These are phyloP conservation scores for Cataglyphis albicans DNA, from an alignment of 2,888 invertebrate genomes.

Conservation along the genomic window DNA sequence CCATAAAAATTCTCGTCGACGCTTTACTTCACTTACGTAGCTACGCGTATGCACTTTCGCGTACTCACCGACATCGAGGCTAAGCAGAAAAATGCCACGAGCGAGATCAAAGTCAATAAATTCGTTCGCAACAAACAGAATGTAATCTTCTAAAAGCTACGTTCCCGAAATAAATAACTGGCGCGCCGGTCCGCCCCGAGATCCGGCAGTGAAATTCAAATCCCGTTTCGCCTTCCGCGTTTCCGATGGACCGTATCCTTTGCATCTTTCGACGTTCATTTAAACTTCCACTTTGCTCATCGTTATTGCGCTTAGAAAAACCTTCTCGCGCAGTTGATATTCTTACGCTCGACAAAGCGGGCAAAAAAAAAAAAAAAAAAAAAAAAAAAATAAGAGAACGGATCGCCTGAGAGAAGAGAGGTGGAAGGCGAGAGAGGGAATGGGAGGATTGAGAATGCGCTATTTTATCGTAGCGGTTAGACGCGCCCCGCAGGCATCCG, in stretches of 20 bases:
- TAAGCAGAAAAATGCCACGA: slow-evolving; percentile 49
- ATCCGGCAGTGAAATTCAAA: neutral
- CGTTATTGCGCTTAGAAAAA: slow-evolving; percentile 59
- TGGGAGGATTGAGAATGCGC: slow-evolving; percentile 53
- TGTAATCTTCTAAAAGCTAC: slow-evolving; percentile 55
- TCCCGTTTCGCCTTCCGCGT: neutral
- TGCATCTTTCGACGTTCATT: slow-evolving; percentile 55
- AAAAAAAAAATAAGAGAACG: slow-evolving; percentile 17
- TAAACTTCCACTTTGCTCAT: slow-evolving; percentile 64
- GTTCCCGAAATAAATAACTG: slow-evolving; percentile 47
- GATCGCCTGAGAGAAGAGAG: neutral
- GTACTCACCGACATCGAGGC: slow-evolving; percentile 20
- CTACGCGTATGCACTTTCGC: neutral
- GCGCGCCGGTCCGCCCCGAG: neutral
- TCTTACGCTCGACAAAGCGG: slow-evolving; percentile 45
- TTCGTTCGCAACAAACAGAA: slow-evolving; percentile 49
- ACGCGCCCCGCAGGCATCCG: slow-evolving; percentile 27
- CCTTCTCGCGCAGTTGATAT: slow-evolving; percentile 27
- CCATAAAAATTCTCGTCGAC: slow-evolving; percentile 26
- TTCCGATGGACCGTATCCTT: slow-evolving; percentile 38
- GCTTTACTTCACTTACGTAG: neutral
- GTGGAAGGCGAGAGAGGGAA: slow-evolving; percentile 3
- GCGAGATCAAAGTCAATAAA: slow-evolving; percentile 51
- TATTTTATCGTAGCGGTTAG: slow-evolving; percentile 63
- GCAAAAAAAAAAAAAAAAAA: slow-evolving; percentile 33